phyloP scores from a whole-genome alignment of 2,113 vertebrate species.

The Malurus cyaneus region DNA sequence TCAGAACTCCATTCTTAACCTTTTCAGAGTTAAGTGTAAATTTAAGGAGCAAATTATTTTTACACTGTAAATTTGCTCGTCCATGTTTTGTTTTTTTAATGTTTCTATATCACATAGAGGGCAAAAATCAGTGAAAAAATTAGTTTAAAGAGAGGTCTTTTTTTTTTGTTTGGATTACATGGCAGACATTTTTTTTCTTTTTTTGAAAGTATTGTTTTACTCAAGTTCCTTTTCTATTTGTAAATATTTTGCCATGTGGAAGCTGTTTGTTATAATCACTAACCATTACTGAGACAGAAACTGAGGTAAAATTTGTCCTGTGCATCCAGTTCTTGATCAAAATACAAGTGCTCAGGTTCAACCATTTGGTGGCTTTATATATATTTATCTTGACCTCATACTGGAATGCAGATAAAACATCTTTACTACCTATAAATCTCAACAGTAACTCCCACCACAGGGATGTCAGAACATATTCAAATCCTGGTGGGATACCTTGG shows the following conservation, averaged over 20 bases:
- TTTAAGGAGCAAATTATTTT: background rate
- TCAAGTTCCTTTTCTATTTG: background rate
- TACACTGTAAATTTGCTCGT: background rate
- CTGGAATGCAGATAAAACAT: background rate
- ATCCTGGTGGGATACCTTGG: background rate
- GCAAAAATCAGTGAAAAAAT: background rate
- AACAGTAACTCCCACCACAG: background rate
- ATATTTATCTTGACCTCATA: background rate
- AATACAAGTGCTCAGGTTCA: background rate
- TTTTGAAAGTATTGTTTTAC: background rate
- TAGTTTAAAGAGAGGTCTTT: too few species aligned
- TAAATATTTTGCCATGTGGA: background rate
- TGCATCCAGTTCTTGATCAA: background rate
- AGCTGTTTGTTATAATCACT: background rate
- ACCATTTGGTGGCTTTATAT: background rate
- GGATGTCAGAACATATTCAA: background rate
- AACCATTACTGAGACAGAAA: background rate
- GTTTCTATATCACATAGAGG: background rate
- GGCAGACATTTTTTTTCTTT: background rate
- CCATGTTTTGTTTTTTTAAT: background rate
- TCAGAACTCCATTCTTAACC: background rate
- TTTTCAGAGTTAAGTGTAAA: background rate
- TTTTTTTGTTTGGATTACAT: background rate
- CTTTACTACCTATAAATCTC: background rate
- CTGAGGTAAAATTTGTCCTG: background rate